Conservation (phyloP, 1,140 invertebrate species). For the Rhyacophila brunnea region DNA sequence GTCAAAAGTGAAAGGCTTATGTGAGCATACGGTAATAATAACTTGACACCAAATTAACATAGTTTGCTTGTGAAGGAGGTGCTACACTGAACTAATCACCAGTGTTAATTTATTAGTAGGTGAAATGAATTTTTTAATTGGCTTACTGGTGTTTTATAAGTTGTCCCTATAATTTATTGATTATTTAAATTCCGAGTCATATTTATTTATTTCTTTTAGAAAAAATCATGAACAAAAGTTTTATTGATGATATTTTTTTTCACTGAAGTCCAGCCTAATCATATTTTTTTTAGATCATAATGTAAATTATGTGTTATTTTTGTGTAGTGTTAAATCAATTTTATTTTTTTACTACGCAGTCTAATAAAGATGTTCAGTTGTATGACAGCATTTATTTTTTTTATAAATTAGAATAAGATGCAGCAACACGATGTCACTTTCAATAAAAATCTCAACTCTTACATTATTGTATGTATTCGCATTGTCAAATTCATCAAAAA, state of each 20-base stretch:
- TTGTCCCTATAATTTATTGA: no score
- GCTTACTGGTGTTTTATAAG: no score
- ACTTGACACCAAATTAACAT: slow-evolving; percentile 30
- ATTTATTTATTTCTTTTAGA: no score
- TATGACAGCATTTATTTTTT: slow-evolving; percentile 26
- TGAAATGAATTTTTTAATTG: no score
- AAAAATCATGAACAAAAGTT: no score
- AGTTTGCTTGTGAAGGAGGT: not conserved
- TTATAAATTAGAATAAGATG: not conserved
- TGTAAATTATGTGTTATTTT: slow-evolving; percentile 15
- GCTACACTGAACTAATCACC: not conserved
- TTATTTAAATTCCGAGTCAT: no score
- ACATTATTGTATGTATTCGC: slow-evolving; percentile 10
- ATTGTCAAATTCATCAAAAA: not conserved
- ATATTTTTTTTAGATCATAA: no score
- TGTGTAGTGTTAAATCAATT: slow-evolving; percentile 22
- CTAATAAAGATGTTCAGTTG: slow-evolving; percentile 1
- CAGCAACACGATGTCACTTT: slow-evolving; percentile 1
- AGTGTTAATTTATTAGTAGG: no score
- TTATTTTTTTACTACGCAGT: slow-evolving; percentile 29
- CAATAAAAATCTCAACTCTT: no score
- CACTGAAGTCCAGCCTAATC: no score
- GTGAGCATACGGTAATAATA: slow-evolving; percentile 15
- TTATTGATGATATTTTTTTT: no score
- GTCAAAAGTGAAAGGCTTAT: not conserved